Conservation (phyloP, 2,797 vertebrate species). For the Apogon hyalosoma region DNA sequence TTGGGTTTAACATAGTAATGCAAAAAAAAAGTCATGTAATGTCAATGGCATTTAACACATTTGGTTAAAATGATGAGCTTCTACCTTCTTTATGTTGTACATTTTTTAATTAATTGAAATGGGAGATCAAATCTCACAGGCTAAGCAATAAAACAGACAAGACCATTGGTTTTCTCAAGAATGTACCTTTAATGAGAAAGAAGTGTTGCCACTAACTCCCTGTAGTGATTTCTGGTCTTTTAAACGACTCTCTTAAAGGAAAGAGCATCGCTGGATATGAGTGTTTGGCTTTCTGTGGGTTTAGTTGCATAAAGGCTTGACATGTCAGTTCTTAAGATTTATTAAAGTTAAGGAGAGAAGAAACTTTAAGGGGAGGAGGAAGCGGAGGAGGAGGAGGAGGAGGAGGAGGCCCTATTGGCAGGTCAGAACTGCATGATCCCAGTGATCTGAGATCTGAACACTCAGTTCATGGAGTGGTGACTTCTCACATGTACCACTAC, state of each 20-base stretch:
- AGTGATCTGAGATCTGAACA: conserved; percentile 30
- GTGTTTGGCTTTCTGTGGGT: conserved; percentile 17
- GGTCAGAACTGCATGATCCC: conserved; percentile 22
- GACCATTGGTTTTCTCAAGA: conserved; percentile 42
- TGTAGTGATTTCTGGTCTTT: conserved; percentile 23
- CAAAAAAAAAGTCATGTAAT: conserved; percentile 6
- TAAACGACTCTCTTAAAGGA: conserved; percentile 25
- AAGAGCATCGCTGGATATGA: not conserved
- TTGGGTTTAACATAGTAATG: not conserved
- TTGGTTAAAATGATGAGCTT: conserved; percentile 18
- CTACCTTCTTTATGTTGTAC: conserved; percentile 17
- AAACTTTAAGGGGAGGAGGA: not conserved
- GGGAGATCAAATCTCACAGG: conserved; percentile 31
- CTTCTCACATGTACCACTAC: conserved; percentile 36
- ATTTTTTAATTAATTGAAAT: conserved; percentile 43
- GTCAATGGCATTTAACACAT: conserved; percentile 21
- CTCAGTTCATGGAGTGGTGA: conserved; percentile 48
- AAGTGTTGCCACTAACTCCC: conserved; percentile 38
- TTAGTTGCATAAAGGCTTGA: conserved; percentile 1
- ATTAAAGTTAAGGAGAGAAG: conserved; percentile 1
- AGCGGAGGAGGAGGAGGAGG: not conserved
- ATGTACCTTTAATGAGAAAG: conserved; percentile 49
- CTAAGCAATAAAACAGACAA: conserved; percentile 55
- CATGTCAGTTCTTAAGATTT: conserved; percentile 1
- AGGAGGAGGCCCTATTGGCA: conserved; percentile 14